phyloP scores from a whole-genome alignment of 2,113 vertebrate genomes.

The Turnix velox region DNA sequence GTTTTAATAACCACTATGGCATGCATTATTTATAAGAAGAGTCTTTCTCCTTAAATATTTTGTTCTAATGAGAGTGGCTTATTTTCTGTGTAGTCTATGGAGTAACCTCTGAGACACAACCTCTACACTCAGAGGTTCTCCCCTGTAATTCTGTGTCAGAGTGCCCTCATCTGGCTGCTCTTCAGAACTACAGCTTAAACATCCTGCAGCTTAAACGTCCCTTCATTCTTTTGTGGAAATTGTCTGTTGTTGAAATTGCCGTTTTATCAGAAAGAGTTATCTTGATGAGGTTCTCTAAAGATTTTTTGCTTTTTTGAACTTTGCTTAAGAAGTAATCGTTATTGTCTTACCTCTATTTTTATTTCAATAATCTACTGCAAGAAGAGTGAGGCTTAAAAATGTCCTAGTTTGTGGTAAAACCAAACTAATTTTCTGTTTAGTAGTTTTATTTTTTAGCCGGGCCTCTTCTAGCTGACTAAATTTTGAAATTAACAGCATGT shows the following conservation, averaged over 20 bases:
- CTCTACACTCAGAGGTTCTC: too few species aligned
- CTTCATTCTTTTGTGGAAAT: rapidly evolving
- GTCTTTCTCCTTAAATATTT: background rate
- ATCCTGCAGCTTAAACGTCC: rapidly evolving
- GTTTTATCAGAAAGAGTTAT: background rate
- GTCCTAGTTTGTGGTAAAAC: too few species aligned
- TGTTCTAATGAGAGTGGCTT: background rate
- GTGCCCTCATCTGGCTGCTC: background rate
- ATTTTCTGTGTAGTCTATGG: rapidly evolving
- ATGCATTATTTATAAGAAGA: background rate
- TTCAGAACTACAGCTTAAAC: rapidly evolving
- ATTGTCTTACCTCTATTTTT: background rate
- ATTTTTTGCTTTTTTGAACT: background rate
- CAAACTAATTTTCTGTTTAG: too few species aligned
- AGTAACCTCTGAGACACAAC: background rate
- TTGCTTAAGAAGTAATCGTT: background rate
- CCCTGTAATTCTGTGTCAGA: background rate
- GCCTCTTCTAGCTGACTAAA: too few species aligned
- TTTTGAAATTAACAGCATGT: too few species aligned
- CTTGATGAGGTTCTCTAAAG: background rate
- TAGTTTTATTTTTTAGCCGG: too few species aligned
- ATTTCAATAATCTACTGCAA: background rate
- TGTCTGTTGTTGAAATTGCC: rapidly evolving
- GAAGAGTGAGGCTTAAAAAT: too few species aligned
- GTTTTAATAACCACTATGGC: background rate